phyloP scores from a whole-genome alignment of 2,113 vertebrate species.

The Archilochus colubris region DNA sequence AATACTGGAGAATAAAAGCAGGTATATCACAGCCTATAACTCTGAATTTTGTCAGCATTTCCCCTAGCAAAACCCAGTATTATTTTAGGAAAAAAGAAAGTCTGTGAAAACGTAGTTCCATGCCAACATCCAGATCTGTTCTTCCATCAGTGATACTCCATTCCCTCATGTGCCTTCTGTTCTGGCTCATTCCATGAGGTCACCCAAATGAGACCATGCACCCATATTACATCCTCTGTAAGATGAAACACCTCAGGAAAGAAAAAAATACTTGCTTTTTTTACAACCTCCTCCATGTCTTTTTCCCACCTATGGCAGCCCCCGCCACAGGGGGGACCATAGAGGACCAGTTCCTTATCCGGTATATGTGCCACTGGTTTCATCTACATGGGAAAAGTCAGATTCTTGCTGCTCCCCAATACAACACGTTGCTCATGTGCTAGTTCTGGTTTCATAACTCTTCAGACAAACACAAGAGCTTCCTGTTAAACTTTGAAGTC shows the following conservation, averaged over 20 bases:
- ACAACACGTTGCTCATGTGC: background rate
- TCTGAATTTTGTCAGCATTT: background rate
- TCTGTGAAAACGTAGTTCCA: background rate
- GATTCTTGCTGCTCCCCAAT: background rate
- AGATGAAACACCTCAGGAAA: background rate
- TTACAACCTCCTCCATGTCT: background rate
- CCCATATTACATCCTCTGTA: background rate
- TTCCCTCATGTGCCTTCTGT: background rate
- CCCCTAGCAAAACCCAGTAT: background rate
- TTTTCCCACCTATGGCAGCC: background rate
- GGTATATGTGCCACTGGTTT: background rate
- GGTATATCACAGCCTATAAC: background rate
- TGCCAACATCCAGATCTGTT: background rate
- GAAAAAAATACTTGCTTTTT: background rate
- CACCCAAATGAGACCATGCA: background rate
- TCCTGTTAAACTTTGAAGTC: constrained; percentile 16
- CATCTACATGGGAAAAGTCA: background rate
- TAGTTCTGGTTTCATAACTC: background rate
- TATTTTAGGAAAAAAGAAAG: background rate
- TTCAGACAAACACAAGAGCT: background rate
- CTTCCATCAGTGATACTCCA: background rate
- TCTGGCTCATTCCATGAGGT: background rate
- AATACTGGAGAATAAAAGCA: background rate
- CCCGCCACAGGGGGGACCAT: too few species aligned
- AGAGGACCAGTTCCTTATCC: background rate